Base-by-base conservation (phyloP, 2,888 invertebrate species). In the Caenorhabditis sp. region DNA sequence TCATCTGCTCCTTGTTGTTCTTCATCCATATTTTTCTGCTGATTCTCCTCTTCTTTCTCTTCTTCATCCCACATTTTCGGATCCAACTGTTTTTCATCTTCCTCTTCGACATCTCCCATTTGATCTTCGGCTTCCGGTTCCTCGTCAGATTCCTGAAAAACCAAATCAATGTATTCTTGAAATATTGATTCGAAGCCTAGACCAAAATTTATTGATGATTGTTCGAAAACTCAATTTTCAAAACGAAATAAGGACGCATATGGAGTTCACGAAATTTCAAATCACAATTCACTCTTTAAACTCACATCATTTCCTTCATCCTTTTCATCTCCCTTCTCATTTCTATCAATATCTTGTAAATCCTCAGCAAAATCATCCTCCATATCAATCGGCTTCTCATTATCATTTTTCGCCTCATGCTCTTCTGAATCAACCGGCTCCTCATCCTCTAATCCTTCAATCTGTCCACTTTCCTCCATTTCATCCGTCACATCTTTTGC, bases 61-160 rank as follows among this genome's bases (percentile, higher is more conserved):
- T 93, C 92, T 76, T 93, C 94, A 0, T 94, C 95, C 25, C 96
- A 97, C 94, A 97, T 95, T 90, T 97, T 93, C 88, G 97, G 95
- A 79, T 97, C 95, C 1, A 93, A 90, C 81, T 97, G 93, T 23
- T 93, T 93, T 74, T 93, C 91, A 31, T 93, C 92, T 17, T 93
- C 91, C 20, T 90, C 90, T 0, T 91, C 90, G 0, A 78, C 80
- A 10, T 82, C 80, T 21, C 61, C 81, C 59, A 79, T 75, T 60
- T 83, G 78, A 71, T 83, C 83, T 53, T 78, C 79, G 1, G 72
- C 66, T n/a, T 81, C 77, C 3, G 74, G 77, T 25, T 83, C 76
- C 53, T 82, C 78, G 10, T 79, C 76, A 26, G 23, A 23, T 52
- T 66, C 68, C 50, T 69, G 54, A 23, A n/a, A 23, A 23, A 50